Conservation (phyloP, 2,888 invertebrate genomes). For the Tetramorium bicarinatum region DNA sequence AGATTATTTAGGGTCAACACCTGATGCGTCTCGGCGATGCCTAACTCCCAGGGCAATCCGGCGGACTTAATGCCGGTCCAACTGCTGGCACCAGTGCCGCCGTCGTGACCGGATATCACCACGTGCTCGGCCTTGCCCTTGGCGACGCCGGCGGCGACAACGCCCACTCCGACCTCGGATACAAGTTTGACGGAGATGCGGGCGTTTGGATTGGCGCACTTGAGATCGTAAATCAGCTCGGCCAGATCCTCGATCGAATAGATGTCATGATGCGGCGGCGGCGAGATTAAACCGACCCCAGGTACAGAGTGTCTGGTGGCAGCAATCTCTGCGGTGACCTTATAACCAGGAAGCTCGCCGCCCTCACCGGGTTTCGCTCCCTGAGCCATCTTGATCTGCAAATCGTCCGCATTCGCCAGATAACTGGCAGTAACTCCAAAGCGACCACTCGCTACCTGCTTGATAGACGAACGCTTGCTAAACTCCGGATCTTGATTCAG, state of each 20-base stretch:
- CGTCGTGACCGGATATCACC: conserved; percentile 99
- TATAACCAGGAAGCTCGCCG: conserved; percentile 97
- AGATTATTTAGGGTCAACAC: conserved; percentile 97
- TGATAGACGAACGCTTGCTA: conserved; percentile 97
- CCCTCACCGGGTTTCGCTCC: conserved; percentile 99
- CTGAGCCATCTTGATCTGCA: conserved; percentile 99
- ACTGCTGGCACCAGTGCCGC: conserved; percentile 99
- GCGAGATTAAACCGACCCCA: conserved; percentile 98
- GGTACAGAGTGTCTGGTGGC: conserved; percentile 97
- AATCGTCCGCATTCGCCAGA: conserved; percentile 98
- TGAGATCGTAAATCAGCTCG: conserved; percentile 98
- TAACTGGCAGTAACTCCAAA: conserved; percentile 99
- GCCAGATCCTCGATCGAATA: conserved; percentile 99
- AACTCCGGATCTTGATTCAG: conserved; percentile 91
- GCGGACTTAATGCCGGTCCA: conserved; percentile 99
- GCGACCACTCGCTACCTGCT: conserved; percentile 99
- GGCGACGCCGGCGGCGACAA: conserved; percentile 99
- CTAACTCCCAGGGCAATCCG: conserved; percentile 99
- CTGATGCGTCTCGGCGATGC: conserved; percentile 99
- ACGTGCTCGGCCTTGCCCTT: conserved; percentile 99
- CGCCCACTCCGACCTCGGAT: conserved; percentile 99
- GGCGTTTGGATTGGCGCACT: conserved; percentile 98
- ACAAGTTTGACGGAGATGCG: conserved; percentile 99
- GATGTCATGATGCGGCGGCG: conserved; percentile 99
- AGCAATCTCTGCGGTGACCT: conserved; percentile 97